These are phyloP conservation scores for Riptortus pedestris DNA, from an alignment of 1,140 invertebrate species.

Conservation along the genomic window DNA sequence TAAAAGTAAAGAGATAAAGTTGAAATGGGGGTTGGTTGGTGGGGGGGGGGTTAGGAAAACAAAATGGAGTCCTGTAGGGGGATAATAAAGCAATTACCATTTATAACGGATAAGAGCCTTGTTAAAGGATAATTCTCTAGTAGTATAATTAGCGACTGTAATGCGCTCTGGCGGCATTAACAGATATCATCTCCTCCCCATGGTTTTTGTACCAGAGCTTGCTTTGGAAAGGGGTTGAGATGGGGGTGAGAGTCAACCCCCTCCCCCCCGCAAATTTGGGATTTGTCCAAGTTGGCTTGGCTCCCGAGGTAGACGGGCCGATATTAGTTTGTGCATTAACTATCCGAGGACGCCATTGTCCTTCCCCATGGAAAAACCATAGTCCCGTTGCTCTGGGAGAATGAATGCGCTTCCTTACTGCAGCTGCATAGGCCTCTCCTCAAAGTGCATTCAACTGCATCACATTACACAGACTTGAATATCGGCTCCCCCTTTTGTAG, in stretches of 20 bases:
- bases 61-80: conserved; percentile 3
- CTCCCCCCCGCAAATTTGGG: background rate
- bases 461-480: too few species aligned
- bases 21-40: too few species aligned
- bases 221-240: background rate
- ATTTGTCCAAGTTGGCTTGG: conserved; percentile 2
- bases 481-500: too few species aligned
- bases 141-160: conserved; percentile 11
- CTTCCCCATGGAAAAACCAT: too few species aligned
- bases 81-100: conserved; percentile 19
- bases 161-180: conserved; percentile 14
- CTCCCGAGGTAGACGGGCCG: background rate
- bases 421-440: too few species aligned
- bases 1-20: too few species aligned
- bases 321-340: background rate
- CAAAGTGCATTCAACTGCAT: too few species aligned
- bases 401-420: too few species aligned
- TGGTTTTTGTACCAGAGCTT: conserved; percentile 5
- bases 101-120: background rate
- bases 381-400: too few species aligned
- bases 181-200: conserved; percentile 18
- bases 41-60: too few species aligned
- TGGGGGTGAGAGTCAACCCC: background rate
- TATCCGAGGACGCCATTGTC: too few species aligned
- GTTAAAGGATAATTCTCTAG: conserved; percentile 14